A percentile compares a stretch with the other conserved stretches of the same genome.
Conservation (phyloP, 2,888 invertebrate genomes). For the Leptothorax acervorum region DNA sequence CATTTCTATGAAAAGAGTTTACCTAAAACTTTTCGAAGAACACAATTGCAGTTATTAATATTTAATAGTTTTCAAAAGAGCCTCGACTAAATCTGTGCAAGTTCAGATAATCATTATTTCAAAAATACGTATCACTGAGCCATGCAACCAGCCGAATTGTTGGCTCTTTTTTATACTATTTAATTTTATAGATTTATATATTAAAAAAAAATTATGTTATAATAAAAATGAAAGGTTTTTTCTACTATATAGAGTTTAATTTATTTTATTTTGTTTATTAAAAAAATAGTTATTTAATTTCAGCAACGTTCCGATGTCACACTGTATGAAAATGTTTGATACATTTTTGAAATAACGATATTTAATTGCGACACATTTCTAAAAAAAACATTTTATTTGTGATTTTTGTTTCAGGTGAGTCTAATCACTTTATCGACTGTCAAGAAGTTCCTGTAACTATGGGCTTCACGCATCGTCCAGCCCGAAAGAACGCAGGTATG, state of each 20-base stretch:
- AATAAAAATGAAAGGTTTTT: neutral
- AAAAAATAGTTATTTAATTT: neutral
- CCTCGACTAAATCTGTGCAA: neutral
- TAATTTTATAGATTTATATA: too few relatives aligned
- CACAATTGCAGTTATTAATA: neutral
- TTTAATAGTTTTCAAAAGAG: neutral
- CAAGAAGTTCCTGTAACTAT: conserved; percentile 67
- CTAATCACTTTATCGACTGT: conserved; percentile 70
- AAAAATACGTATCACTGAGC: too few relatives aligned
- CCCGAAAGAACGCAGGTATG: conserved; percentile 75
- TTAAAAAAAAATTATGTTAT: too few relatives aligned
- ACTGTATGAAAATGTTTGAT: neutral
- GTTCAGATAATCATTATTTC: too few relatives aligned
- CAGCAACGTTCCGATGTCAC: neutral
- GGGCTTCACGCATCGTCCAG: conserved; percentile 57
- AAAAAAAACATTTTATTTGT: conserved; percentile 7
- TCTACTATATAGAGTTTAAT: neutral
- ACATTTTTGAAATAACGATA: neutral
- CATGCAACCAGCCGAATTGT: too few relatives aligned
- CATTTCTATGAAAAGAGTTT: neutral
- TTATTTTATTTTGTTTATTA: neutral
- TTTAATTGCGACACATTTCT: neutral
- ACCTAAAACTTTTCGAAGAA: neutral
- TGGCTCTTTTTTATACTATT: too few relatives aligned
- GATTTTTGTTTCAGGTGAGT: conserved; percentile 76